Percentiles rank a stretch among this genome's conserved stretches.
Conservation (phyloP, 2,113 vertebrate species). For the Pycnonotus jocosus region DNA sequence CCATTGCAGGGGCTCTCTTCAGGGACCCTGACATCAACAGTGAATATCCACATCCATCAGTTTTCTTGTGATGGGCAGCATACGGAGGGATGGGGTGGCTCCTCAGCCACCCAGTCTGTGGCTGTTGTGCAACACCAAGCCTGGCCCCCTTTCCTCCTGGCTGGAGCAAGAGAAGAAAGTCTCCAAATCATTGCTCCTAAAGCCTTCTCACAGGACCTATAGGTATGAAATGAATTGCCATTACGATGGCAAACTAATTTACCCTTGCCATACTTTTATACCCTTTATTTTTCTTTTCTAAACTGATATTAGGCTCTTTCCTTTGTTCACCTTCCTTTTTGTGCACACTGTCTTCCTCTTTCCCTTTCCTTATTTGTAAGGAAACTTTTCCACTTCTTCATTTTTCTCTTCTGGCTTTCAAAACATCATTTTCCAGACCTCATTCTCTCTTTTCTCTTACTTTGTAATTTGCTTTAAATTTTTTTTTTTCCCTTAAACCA, state of each 20-base stretch:
- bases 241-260: not conserved
- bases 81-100: not conserved
- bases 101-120: rapidly evolving
- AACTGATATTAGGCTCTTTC: not conserved
- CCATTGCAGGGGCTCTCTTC: rapidly evolving
- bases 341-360: not conserved
- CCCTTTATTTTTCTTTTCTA: not conserved
- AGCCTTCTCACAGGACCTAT: not conserved
- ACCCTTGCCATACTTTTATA: not conserved
- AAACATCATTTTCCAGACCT: not conserved
- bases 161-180: not conserved
- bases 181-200: not conserved
- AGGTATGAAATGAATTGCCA: not conserved
- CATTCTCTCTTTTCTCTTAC: not conserved
- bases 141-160: rapidly evolving
- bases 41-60: not conserved
- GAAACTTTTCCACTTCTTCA: not conserved
- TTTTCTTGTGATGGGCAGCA: rapidly evolving
- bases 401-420: not conserved
- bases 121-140: rapidly evolving
- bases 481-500: not conserved
- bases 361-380: not conserved
- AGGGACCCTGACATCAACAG: not conserved
- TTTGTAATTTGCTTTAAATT: not conserved
- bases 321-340: not conserved